phyloP scores from a whole-genome alignment of 2,888 invertebrate genomes.

The Napeogenes sylphis region DNA sequence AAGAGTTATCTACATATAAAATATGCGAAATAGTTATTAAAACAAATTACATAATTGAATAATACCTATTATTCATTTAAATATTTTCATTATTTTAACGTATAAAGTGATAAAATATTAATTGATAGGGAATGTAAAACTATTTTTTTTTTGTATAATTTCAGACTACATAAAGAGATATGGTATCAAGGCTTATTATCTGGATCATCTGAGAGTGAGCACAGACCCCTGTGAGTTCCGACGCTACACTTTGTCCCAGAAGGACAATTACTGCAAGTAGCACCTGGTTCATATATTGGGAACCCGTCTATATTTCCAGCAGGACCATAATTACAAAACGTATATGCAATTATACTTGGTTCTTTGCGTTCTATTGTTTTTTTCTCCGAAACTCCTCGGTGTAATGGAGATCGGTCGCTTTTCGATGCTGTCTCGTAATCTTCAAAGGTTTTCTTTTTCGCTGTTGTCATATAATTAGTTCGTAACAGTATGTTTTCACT shows the following conservation, averaged over 20 bases:
- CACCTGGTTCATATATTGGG: constrained; percentile 65
- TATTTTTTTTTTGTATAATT: no score
- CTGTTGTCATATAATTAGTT: constrained; percentile 51
- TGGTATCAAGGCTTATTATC: constrained; percentile 34
- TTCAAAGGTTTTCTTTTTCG: constrained; percentile 40
- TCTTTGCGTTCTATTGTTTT: constrained; percentile 40
- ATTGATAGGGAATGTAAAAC: no score
- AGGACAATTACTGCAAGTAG: constrained; percentile 61
- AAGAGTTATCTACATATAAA: no score
- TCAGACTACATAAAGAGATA: background rate
- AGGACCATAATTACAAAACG: constrained; percentile 71
- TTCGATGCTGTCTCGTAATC: constrained; percentile 43
- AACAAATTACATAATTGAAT: no score
- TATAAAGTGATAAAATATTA: no score
- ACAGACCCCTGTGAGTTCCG: constrained; percentile 62
- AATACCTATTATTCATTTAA: no score
- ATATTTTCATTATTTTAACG: no score
- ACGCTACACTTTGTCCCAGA: constrained; percentile 61
- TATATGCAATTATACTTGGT: constrained; percentile 61
- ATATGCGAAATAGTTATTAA: no score
- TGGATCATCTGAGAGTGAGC: constrained; percentile 58
- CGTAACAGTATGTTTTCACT: constrained; percentile 54
- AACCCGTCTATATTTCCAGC: constrained; percentile 70
- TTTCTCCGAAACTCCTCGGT: constrained; percentile 45
- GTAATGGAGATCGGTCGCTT: constrained; percentile 46